Evolutionary conservation across 2,797 vertebrate species (phyloP), one percentile per base, ranked within the genome.

Genomic region (Sebastes steindachneri): DNA sequence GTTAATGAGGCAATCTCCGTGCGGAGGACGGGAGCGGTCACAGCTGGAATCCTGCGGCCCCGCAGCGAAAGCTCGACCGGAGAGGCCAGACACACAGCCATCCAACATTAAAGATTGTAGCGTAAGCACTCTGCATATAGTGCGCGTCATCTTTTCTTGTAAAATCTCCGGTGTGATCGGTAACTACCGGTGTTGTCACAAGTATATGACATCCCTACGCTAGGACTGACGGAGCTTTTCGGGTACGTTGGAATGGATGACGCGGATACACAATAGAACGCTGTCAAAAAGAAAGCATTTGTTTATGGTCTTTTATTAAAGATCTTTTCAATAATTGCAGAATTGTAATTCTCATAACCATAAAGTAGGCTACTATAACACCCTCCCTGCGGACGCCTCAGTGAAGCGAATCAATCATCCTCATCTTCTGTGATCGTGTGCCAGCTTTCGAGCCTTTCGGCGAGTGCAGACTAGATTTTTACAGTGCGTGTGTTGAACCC

Each of bases 161-260:
- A 48, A 2, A 48, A 48, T 48, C 0, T 48, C 41, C 41, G 7
- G 1, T 19, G 15, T 19, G 1, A 48, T 48, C 17, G 17, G 3
- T 48, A 48, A 48, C 41, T 41, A 7, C 41, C 15, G 15, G 41
- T 8, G 15, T 19, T 48, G 41, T 48, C 41, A 48, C 15, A 48
- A 48, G 41, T 48, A 48, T 48, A 48, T 48, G 0, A 19, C 41
- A 19, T 19, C 41, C 41, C 41, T 48, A 19, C 7, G 26, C 7
- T 31, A 0, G 4, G 29, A 5, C 19, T 33, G 60, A 23, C 31
- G 7, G 0, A 12, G 10, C 4, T n/a, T n/a, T 10, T n/a, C 0
- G 25, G 15, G 58, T 19, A 5, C 28, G 28, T 10, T 33, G 10
- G 19, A 35, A 8, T 37, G 21, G 0, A 23, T 25, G 33, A 23